Percentiles rank a stretch among this genome's conserved stretches.
These are phyloP conservation scores for Eupeodes latifasciatus DNA, from an alignment of 2,888 invertebrate genomes.

Conservation along the genomic window DNA sequence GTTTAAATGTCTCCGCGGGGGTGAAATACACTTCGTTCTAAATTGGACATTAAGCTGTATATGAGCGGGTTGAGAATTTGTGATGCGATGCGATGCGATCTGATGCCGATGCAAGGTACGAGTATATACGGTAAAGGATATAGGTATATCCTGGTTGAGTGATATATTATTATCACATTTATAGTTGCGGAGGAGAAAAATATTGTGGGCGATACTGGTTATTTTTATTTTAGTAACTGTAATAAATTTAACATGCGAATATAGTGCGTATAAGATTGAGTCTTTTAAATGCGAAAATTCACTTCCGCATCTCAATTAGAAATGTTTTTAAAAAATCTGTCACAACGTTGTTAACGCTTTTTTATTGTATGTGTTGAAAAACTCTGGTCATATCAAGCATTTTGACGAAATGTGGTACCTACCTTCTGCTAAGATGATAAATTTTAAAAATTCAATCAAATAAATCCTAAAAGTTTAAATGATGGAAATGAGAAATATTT, in stretches of 20 bases:
- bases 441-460: too few relatives aligned
- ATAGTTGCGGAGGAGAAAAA: not conserved
- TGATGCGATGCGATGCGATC: conserved; percentile 8
- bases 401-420: too few relatives aligned
- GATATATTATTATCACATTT: conserved; percentile 59
- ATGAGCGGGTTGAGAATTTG: conserved; percentile 13
- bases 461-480: too few relatives aligned
- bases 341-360: not conserved
- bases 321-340: not conserved
- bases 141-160: conserved; percentile 31
- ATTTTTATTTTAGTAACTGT: conserved; percentile 41
- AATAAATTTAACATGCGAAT: conserved; percentile 52
- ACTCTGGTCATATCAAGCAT: too few relatives aligned
- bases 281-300: conserved; percentile 1
- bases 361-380: too few relatives aligned
- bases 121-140: not conserved
- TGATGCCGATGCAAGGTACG: not conserved
- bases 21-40: conserved; percentile 63
- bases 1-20: conserved; percentile 68
- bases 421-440: too few relatives aligned
- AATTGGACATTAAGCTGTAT: conserved; percentile 37
- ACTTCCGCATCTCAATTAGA: conserved; percentile 9
- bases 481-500: too few relatives aligned
- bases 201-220: conserved; percentile 57
- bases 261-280: conserved; percentile 21